A percentile compares a stretch with the other conserved stretches of the same genome.
These are phyloP conservation scores for Parochlus steinenii DNA, from an alignment of 2,888 invertebrate species.

Conservation along the genomic window DNA sequence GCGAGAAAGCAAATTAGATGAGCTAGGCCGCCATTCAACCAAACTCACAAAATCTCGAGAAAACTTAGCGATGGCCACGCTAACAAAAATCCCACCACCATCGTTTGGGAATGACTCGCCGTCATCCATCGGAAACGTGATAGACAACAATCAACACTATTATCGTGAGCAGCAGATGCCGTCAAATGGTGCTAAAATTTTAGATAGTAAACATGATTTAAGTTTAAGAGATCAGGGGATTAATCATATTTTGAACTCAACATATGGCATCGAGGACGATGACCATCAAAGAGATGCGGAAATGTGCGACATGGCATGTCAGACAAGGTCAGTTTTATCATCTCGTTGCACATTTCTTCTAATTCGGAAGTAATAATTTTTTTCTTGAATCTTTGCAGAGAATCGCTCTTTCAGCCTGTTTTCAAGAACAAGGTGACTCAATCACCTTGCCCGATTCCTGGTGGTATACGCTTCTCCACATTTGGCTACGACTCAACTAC, in stretches of 20 bases:
- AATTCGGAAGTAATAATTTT: not conserved
- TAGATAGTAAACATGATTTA: conserved; percentile 12
- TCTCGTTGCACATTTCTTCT: conserved; percentile 23
- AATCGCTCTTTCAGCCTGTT: conserved; percentile 24
- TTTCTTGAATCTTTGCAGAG: conserved; percentile 18
- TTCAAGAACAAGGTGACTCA: conserved; percentile 27
- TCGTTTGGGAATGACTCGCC: conserved; percentile 9
- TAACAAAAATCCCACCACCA: conserved; percentile 14
- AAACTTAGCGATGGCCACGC: conserved; percentile 22
- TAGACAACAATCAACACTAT: conserved; percentile 7
- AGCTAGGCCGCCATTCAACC: conserved; percentile 35
- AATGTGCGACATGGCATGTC: conserved; percentile 62
- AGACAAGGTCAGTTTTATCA: conserved; percentile 67
- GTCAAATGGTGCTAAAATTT: conserved; percentile 12
- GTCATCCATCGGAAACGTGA: conserved; percentile 7
- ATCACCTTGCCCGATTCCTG: conserved; percentile 15
- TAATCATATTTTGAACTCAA: conserved; percentile 3
- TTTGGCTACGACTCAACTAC: conserved; percentile 25
- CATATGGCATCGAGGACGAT: conserved; percentile 22
- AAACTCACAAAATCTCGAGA: conserved; percentile 26
- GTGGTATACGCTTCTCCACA: conserved; percentile 26
- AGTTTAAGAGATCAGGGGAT: conserved; percentile 10
- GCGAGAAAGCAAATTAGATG: conserved; percentile 60
- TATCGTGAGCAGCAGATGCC: conserved; percentile 7
- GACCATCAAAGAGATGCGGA: conserved; percentile 29